Conservation (phyloP, 2,888 invertebrate species). For the Automeris io region DNA sequence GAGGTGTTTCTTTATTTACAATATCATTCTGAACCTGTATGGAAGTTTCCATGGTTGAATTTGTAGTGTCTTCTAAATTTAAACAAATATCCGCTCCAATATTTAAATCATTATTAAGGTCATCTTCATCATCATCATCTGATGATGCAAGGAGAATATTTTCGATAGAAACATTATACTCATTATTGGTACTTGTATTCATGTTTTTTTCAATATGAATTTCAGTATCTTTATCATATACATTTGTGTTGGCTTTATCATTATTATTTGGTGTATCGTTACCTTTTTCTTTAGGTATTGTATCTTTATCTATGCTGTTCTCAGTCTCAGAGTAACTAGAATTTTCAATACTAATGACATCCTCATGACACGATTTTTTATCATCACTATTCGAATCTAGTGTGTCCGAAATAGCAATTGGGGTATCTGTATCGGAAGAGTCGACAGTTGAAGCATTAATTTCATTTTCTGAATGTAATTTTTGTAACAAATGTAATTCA, state of each 20-base stretch:
- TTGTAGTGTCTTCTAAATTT: slow-evolving; percentile 36
- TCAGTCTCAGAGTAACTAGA: slow-evolving; percentile 64
- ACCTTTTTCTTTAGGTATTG: slow-evolving; percentile 2
- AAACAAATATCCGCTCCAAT: slow-evolving; percentile 16
- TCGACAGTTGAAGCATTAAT: slow-evolving; percentile 35
- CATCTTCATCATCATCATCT: slow-evolving; percentile 40
- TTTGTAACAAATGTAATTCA: slow-evolving; percentile 56
- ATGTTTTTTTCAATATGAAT: slow-evolving; percentile 13
- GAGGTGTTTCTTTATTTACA: too few relatives aligned
- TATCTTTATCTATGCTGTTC: slow-evolving; percentile 9
- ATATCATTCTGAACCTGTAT: slow-evolving; percentile 13
- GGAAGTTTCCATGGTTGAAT: slow-evolving; percentile 35
- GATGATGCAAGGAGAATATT: slow-evolving; percentile 48
- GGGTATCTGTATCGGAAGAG: slow-evolving; percentile 48
- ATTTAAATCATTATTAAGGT: slow-evolving; percentile 9
- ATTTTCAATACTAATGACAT: slow-evolving; percentile 65
- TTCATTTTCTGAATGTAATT: slow-evolving; percentile 49
- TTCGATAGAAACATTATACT: slow-evolving; percentile 35
- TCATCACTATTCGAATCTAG: slow-evolving; percentile 38
- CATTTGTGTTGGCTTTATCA: slow-evolving; percentile 13
- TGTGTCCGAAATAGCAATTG: slow-evolving; percentile 55
- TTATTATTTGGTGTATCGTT: slow-evolving; percentile 8
- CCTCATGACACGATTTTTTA: slow-evolving; percentile 30
- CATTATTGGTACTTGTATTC: slow-evolving; percentile 27
- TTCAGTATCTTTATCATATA: slow-evolving; percentile 23